Evolutionary conservation across 2,797 vertebrate genomes (phyloP).

Genomic region (Acipenser oxyrinchus): DNA sequence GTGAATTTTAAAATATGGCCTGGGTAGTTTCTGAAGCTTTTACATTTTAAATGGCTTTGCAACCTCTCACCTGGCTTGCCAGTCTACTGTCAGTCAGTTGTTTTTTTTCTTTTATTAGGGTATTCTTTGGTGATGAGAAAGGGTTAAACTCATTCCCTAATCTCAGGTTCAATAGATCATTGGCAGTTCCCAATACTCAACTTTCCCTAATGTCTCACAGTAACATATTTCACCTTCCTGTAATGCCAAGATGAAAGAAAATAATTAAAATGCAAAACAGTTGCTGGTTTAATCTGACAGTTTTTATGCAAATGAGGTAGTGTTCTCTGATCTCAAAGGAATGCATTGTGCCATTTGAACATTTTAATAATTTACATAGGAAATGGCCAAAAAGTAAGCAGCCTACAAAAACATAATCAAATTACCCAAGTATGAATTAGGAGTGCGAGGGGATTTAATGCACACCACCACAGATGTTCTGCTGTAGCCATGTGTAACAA

Average conservation of each 20-base stretch:
- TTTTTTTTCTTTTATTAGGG: neutral
- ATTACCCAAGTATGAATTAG: constrained; percentile 23
- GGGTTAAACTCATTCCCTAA: neutral
- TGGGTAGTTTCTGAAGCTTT: no score
- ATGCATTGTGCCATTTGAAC: constrained; percentile 23
- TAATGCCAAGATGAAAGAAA: constrained; percentile 24
- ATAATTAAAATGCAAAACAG: constrained; percentile 59
- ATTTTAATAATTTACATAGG: constrained; percentile 36
- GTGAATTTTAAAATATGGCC: no score
- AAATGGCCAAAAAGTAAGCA: constrained; percentile 25
- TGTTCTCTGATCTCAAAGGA: constrained; percentile 16
- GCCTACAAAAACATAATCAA: constrained; percentile 24
- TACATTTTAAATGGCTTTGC: no score
- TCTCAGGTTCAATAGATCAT: neutral
- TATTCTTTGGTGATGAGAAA: neutral
- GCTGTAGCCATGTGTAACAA: neutral
- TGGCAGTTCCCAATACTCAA: neutral
- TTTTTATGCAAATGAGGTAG: constrained; percentile 52
- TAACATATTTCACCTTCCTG: constrained; percentile 20
- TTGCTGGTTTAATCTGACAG: constrained; percentile 45
- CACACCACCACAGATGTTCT: constrained; percentile 10
- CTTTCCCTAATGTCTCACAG: neutral
- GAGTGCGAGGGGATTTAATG: constrained; percentile 5
- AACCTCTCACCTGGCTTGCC: no score
- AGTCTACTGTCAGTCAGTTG: no score